Evolutionary conservation across 2,888 invertebrate species (phyloP).

Genomic region (Asteroscopus sphinx): DNA sequence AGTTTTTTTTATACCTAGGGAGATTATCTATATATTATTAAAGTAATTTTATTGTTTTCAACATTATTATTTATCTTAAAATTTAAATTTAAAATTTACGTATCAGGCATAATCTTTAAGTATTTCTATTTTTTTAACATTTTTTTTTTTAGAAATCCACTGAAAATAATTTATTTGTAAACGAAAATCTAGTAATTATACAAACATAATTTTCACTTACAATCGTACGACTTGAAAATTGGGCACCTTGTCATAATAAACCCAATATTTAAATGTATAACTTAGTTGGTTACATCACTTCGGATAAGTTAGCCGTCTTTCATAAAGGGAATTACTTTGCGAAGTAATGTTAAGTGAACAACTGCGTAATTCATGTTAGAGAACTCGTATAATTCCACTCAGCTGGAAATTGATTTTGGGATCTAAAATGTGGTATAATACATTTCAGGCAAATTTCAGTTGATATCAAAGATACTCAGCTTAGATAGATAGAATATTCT

Average conservation of each 20-base stretch:
- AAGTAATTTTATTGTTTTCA: no score
- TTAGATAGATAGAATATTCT: no score
- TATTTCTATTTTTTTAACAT: no score
- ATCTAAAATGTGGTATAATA: neutral
- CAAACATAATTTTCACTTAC: neutral
- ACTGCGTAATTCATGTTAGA: constrained; percentile 16
- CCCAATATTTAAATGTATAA: constrained; percentile 19
- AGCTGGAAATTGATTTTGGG: constrained; percentile 12
- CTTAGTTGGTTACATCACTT: constrained; percentile 13
- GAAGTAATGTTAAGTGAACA: constrained; percentile 22
- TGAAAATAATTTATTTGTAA: neutral
- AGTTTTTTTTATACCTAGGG: no score
- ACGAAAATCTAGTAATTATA: neutral
- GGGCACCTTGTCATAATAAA: constrained; percentile 7
- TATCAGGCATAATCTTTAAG: no score
- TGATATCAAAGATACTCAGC: no score
- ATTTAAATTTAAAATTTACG: no score
- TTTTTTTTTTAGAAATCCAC: no score
- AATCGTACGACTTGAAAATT: neutral
- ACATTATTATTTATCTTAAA: no score
- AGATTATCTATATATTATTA: no score
- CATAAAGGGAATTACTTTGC: constrained; percentile 33
- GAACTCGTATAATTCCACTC: constrained; percentile 17
- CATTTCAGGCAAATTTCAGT: neutral
- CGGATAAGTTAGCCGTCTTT: constrained; percentile 8